Evolutionary conservation across 1,140 invertebrate genomes (phyloP).

Genomic region (Bactericera cockerelli): DNA sequence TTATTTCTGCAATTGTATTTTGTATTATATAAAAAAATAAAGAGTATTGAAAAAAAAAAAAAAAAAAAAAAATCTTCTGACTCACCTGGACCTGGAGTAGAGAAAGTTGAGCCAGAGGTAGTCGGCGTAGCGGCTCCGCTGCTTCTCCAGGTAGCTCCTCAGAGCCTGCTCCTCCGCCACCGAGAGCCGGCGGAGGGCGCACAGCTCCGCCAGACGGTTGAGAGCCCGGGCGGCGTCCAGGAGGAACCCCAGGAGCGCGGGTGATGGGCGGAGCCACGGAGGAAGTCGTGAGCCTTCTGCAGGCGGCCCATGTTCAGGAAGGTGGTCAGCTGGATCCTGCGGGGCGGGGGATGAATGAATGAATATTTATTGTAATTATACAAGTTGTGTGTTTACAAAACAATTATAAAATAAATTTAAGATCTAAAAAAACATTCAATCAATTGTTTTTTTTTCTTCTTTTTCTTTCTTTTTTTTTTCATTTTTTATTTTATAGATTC

Average conservation of each 20-base stretch:
- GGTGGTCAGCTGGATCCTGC: not conserved
- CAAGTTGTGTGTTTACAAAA: too few relatives aligned
- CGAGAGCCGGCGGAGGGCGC: not conserved
- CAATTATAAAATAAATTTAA: too few relatives aligned
- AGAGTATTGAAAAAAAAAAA: too few relatives aligned
- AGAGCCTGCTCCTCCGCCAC: not conserved
- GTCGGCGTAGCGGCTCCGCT: not conserved
- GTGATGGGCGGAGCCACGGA: not conserved
- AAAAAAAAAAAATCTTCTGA: too few relatives aligned
- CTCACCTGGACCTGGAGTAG: not conserved
- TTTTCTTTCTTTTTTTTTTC: too few relatives aligned
- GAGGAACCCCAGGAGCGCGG: not conserved
- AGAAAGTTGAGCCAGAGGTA: not conserved
- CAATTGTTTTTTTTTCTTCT: too few relatives aligned
- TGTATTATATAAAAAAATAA: too few relatives aligned
- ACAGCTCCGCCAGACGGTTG: not conserved
- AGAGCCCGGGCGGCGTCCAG: not conserved
- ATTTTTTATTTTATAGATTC: too few relatives aligned
- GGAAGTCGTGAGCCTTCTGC: not conserved
- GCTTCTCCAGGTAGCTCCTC: not conserved
- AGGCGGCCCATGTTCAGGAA: not conserved
- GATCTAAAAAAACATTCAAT: too few relatives aligned
- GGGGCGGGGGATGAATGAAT: too few relatives aligned
- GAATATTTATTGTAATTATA: too few relatives aligned
- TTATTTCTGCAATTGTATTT: too few relatives aligned